These are phyloP conservation scores for Camponotus vicinus DNA, from an alignment of 1,140 invertebrate species.

Conservation along the genomic window DNA sequence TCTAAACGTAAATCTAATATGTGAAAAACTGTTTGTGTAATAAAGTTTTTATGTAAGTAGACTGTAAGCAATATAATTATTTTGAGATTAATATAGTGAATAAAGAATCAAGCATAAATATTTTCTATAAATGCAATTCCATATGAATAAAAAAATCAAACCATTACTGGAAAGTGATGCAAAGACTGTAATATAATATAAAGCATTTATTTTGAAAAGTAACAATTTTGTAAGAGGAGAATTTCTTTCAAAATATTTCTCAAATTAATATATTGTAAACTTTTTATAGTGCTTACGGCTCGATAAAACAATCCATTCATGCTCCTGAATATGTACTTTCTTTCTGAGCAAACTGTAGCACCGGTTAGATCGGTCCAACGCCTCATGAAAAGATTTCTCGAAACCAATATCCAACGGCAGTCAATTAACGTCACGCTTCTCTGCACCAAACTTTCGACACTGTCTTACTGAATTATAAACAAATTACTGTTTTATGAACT, in stretches of 20 bases:
- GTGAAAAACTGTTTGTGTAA: background rate
- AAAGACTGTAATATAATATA: background rate
- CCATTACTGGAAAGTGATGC: background rate
- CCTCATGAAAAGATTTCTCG: conserved; percentile 52
- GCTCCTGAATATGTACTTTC: conserved; percentile 4
- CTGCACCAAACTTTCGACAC: conserved; percentile 31
- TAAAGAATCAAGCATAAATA: background rate
- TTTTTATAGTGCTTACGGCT: conserved; percentile 3
- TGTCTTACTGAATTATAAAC: conserved; percentile 46
- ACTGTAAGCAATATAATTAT: background rate
- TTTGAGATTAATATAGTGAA: background rate
- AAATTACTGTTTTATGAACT: conserved; percentile 2
- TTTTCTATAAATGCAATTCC: background rate
- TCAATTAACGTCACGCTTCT: conserved; percentile 56
- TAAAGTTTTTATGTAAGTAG: background rate
- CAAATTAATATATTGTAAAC: background rate
- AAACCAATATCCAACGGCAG: conserved; percentile 57
- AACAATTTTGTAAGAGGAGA: background rate
- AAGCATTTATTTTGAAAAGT: background rate
- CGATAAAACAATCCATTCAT: background rate
- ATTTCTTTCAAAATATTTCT: background rate
- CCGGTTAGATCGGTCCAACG: conserved; percentile 64
- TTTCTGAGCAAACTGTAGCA: conserved; percentile 70
- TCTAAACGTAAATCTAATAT: background rate
- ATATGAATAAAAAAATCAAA: background rate